phyloP scores from a whole-genome alignment of 2,113 vertebrate genomes.

The Hypocryptadius cinnamomeus region DNA sequence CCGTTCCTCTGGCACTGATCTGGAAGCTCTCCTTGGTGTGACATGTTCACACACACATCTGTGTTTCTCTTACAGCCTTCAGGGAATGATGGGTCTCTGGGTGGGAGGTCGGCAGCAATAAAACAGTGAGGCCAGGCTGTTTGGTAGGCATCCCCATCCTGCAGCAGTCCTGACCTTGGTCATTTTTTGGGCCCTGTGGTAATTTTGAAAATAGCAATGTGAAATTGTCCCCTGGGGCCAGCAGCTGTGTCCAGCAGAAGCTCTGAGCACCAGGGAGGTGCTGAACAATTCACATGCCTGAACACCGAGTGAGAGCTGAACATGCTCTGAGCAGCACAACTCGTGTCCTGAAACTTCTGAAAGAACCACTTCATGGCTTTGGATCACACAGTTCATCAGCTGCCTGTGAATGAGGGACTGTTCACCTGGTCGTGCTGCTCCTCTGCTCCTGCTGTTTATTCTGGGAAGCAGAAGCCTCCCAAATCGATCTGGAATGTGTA shows the following conservation, averaged over 20 bases:
- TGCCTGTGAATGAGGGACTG: neutral
- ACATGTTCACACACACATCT: neutral
- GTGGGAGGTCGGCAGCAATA: neutral
- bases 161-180: neutral
- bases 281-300: neutral
- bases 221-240: neutral
- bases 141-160: neutral
- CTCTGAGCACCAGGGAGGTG: neutral
- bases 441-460: neutral
- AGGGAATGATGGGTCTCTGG: neutral
- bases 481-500: neutral
- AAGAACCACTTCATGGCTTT: neutral
- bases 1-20: neutral
- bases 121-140: neutral
- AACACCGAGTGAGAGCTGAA: neutral
- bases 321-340: neutral
- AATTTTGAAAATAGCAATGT: neutral
- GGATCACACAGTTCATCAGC: neutral
- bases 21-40: neutral
- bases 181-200: neutral
- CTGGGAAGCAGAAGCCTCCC: neutral
- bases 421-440: neutral
- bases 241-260: neutral
- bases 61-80: neutral
- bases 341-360: neutral